Conservation (phyloP, 2,797 vertebrate species). For the Tragelaphus eurycerus region DNA sequence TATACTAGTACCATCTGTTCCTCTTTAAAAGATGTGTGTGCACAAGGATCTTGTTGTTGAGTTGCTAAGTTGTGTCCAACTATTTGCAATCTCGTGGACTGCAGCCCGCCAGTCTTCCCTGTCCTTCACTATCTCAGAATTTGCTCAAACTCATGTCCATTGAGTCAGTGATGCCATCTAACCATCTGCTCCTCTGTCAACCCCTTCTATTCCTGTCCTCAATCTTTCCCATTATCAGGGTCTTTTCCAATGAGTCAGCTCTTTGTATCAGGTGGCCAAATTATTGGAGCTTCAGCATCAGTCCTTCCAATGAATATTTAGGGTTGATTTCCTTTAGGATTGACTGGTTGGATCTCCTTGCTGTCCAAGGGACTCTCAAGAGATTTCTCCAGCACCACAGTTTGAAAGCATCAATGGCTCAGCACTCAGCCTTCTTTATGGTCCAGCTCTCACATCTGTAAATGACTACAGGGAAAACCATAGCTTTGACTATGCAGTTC, state of each 20-base stretch:
- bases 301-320: neutral
- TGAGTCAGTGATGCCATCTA: neutral
- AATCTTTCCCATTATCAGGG: neutral
- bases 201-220: neutral
- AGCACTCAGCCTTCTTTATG: neutral
- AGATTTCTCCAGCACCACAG: neutral
- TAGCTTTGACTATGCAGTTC: neutral
- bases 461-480: neutral
- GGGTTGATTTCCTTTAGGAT: neutral
- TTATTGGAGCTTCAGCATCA: neutral
- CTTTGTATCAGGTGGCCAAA: neutral
- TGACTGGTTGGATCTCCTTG: neutral
- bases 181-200: neutral
- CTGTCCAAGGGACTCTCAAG: neutral
- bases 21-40: neutral
- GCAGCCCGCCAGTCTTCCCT: neutral
- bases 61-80: neutral
- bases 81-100: neutral
- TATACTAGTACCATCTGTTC: neutral
- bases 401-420: neutral
- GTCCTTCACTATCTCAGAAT: neutral
- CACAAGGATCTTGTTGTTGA: neutral
- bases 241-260: neutral
- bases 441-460: neutral
- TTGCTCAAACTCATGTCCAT: neutral